phyloP scores from a whole-genome alignment of 1,140 invertebrate genomes.

The Scaptodrosophila lebanonensis region DNA sequence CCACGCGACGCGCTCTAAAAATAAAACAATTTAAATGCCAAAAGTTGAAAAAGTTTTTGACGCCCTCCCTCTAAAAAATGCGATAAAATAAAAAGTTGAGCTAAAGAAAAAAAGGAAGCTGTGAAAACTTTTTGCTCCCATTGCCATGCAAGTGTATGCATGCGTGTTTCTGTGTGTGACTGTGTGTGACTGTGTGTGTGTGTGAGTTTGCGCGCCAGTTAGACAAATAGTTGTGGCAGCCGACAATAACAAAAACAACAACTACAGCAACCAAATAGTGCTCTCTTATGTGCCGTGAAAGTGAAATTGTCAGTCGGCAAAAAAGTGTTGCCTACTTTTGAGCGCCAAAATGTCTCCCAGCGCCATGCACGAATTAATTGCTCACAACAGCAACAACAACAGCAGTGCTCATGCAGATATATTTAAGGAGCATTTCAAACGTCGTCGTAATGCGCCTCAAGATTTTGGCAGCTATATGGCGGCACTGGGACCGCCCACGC shows the following conservation, averaged over 20 bases:
- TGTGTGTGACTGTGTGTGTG: constrained; percentile 20
- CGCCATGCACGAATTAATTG: constrained; percentile 43
- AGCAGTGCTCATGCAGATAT: constrained; percentile 22
- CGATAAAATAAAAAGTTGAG: constrained; percentile 60
- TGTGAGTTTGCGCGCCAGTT: constrained; percentile 50
- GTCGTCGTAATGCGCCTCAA: constrained; percentile 21
- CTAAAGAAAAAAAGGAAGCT: constrained; percentile 52
- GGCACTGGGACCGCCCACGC: constrained; percentile 26
- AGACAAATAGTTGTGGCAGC: constrained; percentile 45
- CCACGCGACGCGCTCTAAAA: constrained; percentile 24
- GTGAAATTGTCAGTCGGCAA: constrained; percentile 39
- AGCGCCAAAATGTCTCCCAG: constrained; percentile 6
- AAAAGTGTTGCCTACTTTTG: constrained; percentile 57
- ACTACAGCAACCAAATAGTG: neutral
- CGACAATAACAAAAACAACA: too few species aligned
- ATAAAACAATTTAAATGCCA: constrained; percentile 22
- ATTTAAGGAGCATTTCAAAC: constrained; percentile 58
- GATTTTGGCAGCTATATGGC: constrained; percentile 34
- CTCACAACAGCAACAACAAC: constrained; percentile 33
- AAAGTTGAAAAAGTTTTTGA: constrained; percentile 34
- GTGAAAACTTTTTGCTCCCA: constrained; percentile 9
- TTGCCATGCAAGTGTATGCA: neutral
- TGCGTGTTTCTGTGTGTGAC: constrained; percentile 8
- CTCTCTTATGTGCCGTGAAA: constrained; percentile 31
- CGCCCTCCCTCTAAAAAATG: constrained; percentile 20